These are phyloP conservation scores for Hyles lineata DNA, from an alignment of 2,888 invertebrate genomes.

Conservation along the genomic window DNA sequence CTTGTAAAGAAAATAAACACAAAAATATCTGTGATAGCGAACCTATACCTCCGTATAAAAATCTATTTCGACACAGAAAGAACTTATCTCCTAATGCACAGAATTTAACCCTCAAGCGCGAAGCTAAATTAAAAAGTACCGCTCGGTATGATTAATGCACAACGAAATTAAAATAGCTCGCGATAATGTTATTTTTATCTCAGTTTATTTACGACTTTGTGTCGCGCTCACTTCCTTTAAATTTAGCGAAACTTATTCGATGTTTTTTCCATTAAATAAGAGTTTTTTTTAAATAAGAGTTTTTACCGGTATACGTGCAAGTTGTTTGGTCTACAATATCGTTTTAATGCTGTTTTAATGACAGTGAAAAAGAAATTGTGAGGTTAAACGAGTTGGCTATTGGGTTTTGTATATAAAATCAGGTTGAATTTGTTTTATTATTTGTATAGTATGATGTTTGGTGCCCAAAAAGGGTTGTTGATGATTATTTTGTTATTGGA, in stretches of 20 bases:
- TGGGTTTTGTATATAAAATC: background rate
- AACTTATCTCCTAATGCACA: constrained; percentile 2
- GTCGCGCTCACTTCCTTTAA: constrained; percentile 45
- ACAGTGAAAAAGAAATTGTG: background rate
- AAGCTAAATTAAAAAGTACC: constrained; percentile 67
- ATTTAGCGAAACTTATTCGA: constrained; percentile 34
- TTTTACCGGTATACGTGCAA: constrained; percentile 10
- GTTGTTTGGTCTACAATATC: background rate
- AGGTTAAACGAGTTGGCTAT: background rate
- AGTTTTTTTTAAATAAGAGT: constrained; percentile 4
- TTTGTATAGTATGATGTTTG: background rate
- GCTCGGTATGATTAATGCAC: constrained; percentile 75
- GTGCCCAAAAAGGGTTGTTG: no score
- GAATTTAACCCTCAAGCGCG: constrained; percentile 58
- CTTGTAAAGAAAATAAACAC: no score
- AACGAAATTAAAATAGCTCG: constrained; percentile 78
- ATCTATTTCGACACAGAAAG: background rate
- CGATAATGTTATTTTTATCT: constrained; percentile 79
- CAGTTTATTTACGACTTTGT: constrained; percentile 68
- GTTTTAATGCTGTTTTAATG: constrained; percentile 19
- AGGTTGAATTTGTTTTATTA: background rate
- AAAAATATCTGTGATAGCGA: no score
- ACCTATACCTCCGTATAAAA: no score
- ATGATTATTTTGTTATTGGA: no score
- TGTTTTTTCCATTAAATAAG: constrained; percentile 24